Evolutionary conservation across 2,113 vertebrate genomes (phyloP), one percentile per base, ranked within the genome.

Genomic region (Murina feae): DNA sequence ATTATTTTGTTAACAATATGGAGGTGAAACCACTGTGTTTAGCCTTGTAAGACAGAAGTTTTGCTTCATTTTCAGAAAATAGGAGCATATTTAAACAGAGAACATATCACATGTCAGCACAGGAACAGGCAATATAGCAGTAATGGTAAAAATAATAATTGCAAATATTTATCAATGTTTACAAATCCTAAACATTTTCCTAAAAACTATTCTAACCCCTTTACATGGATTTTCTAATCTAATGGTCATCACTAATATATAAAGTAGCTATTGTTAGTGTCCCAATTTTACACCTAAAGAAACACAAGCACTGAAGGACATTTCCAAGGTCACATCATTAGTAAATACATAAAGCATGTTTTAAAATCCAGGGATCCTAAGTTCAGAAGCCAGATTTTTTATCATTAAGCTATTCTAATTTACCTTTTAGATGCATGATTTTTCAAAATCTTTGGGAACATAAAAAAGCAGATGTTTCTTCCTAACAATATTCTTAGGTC

Each of bases 351-450:
- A 60, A 90, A 84, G 3, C 1, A 4, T 85, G 0, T 72, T 84
- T 69, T 49, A 6, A 49, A 74, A 63, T 68, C 1, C 14, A 89
- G 4, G 35, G 0, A 55, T 55, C 6, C 6, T 66, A 84, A 68
- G 39, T 76, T 14, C 14, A 87, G 8, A 71, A 58, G 2, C 2
- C 20, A 55, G 1, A 39, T 1, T 51, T 92, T 85, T 47, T 86
- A 71, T 1, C 4, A 78, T 7, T 75, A 16, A 76, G 32, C 5
- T 7, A 58, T 37, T 82, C 3, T 82, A 65, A 75, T 66, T 86
- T 95, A 93, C 86, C 83, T 89, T 86, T 76, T 74, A 53, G n/a
- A 30, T 55, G 32, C 95, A 97, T 91, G 25, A 5, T 44, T 93
- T 92, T 93, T 88, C 39, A 89, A 63, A 88, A 53, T 69, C 6